These are phyloP conservation scores for Isoperla grammatica DNA, from an alignment of 2,888 invertebrate genomes.

Conservation along the genomic window DNA sequence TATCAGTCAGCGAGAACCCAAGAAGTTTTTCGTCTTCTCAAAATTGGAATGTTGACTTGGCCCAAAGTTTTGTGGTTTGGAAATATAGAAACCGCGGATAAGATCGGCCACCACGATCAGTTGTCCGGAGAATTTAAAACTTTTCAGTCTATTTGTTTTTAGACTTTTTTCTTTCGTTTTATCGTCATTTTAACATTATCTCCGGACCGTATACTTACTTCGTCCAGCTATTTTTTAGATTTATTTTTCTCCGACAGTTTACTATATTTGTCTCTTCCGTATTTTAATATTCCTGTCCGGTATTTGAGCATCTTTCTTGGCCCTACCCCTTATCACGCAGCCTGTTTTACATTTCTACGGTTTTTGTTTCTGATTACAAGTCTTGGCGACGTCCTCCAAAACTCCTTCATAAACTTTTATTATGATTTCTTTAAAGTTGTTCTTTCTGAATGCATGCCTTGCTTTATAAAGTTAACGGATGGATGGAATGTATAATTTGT, in stretches of 20 bases:
- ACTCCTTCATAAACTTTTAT: conserved; percentile 11
- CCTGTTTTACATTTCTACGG: conserved; percentile 6
- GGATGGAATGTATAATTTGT: neutral
- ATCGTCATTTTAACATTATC: neutral
- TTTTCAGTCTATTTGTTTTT: neutral
- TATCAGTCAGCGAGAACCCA: conserved; percentile 11
- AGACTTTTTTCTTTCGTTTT: neutral
- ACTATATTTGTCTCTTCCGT: conserved; percentile 7
- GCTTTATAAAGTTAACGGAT: conserved; percentile 1
- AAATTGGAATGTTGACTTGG: conserved; percentile 26
- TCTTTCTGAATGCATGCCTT: neutral
- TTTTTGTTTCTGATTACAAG: conserved; percentile 8
- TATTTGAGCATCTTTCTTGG: conserved; percentile 10
- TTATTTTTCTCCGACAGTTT: neutral
- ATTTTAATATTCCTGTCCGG: conserved; percentile 12
- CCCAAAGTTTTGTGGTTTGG: conserved; percentile 19
- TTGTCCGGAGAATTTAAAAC: conserved; percentile 6
- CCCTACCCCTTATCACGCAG: conserved; percentile 3
- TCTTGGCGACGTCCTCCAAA: conserved; percentile 5
- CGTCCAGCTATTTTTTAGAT: neutral
- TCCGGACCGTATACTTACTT: neutral
- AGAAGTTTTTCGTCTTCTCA: conserved; percentile 16
- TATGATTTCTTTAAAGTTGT: conserved; percentile 5
- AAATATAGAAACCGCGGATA: neutral
- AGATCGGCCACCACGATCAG: conserved; percentile 8